Evolutionary conservation across 2,888 invertebrate species (phyloP), one percentile per base, ranked within the genome.

Genomic region (Branchellion lobata): DNA sequence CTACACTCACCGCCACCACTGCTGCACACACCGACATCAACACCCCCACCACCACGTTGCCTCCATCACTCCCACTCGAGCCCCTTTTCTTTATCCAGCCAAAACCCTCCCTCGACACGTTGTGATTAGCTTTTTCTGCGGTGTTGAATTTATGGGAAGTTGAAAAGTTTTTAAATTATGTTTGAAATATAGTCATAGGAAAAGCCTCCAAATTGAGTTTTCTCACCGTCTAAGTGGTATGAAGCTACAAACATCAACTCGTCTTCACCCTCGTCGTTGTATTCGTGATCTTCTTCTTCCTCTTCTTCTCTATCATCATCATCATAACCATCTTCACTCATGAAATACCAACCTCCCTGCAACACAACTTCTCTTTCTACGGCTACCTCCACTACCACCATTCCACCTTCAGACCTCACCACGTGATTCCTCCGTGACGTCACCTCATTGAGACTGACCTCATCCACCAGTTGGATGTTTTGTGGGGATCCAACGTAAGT

Each of bases 161-260:
- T 14, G 18, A 14, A 47, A 47, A 47, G 18, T 47, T 47, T 47
- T 47, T 47, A 8, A 47, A 14, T 47, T 8, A 3, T 5, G 3
- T 14, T 57, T 57, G 61, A 57, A n/a, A 8, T 3, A n/a, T n/a
- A n/a, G n/a, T n/a, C n/a, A n/a, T n/a, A n/a, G n/a, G n/a, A n/a
- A n/a, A n/a, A n/a, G n/a, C n/a, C n/a, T n/a, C n/a, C n/a, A n/a
- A n/a, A n/a, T n/a, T n/a, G n/a, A n/a, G n/a, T n/a, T 40, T 14
- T 8, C 40, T 14, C 40, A 40, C 40, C 40, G 40, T 5, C 61
- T n/a, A n/a, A 14, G 61, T 57, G 61, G 24, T 18, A 57, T 5
- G 61, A 57, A 57, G 61, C 61, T 57, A 57, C 24, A 57, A 57
- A 57, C 61, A 57, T 57, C 24, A 57, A 24, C n/a, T 57, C 61